These are phyloP conservation scores for Ornithoptera priamus DNA, from an alignment of 2,888 invertebrate species.

Conservation along the genomic window DNA sequence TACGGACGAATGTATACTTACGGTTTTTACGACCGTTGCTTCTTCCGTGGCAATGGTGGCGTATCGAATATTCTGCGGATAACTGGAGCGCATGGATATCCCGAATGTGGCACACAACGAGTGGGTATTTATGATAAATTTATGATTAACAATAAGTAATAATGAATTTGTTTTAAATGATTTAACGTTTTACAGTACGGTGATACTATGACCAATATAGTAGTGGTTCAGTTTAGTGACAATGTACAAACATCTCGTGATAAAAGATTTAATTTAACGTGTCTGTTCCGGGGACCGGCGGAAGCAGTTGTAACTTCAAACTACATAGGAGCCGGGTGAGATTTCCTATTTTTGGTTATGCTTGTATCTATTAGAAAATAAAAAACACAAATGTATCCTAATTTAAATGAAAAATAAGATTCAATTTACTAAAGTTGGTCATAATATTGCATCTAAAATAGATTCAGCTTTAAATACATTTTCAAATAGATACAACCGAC, in stretches of 20 bases:
- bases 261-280: conserved; percentile 95
- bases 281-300: conserved; percentile 93
- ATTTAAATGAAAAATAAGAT: neutral
- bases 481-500: conserved; percentile 15
- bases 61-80: conserved; percentile 90
- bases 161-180: neutral
- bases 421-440: neutral
- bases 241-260: conserved; percentile 94
- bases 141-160: neutral
- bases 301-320: conserved; percentile 96
- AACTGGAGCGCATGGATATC: conserved; percentile 94
- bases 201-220: conserved; percentile 95
- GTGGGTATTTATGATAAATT: conserved; percentile 60
- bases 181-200: conserved; percentile 84
- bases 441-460: neutral
- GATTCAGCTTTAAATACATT: neutral
- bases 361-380: conserved; percentile 44
- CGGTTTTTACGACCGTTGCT: conserved; percentile 94
- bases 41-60: conserved; percentile 94
- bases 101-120: conserved; percentile 94
- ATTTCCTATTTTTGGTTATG: conserved; percentile 27
- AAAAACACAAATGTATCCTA: neutral
- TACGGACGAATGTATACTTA: conserved; percentile 94
- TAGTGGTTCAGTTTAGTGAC: conserved; percentile 96
- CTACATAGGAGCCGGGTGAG: conserved; percentile 94